Evolutionary conservation across 2,113 vertebrate species (phyloP).

Genomic region (Notothenia coriiceps): DNA sequence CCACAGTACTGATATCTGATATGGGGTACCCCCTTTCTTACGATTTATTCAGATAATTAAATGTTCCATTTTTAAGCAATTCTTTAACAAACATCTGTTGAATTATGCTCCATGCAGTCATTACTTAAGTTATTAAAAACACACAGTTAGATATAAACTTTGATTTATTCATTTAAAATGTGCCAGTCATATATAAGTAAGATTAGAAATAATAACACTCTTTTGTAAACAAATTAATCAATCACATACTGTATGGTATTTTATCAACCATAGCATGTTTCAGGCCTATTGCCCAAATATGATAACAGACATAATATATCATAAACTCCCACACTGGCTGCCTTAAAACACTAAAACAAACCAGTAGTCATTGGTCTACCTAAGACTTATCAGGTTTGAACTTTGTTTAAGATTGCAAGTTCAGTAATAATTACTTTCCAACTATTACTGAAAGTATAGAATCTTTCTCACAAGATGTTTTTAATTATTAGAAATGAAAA

Average conservation of each 20-base stretch:
- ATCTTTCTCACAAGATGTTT: conserved; percentile 11
- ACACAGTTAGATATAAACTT: neutral
- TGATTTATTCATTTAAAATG: conserved; percentile 4
- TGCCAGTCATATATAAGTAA: neutral
- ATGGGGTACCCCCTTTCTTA: neutral
- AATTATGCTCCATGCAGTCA: neutral
- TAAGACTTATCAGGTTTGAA: neutral
- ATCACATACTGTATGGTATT: neutral
- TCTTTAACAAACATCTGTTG: conserved; percentile 1
- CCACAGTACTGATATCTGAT: neutral
- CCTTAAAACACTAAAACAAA: neutral
- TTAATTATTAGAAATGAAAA: conserved; percentile 31
- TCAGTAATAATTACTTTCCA: conserved; percentile 16
- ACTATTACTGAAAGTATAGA: neutral
- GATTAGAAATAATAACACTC: neutral
- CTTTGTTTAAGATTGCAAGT: conserved; percentile 8
- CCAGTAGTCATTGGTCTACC: neutral
- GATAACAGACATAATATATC: neutral
- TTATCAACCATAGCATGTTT: neutral
- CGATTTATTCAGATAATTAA: neutral
- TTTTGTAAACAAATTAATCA: neutral
- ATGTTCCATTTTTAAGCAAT: neutral
- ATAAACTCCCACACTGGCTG: neutral
- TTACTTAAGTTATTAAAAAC: neutral
- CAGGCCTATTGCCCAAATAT: neutral